Conservation (phyloP, 2,888 invertebrate genomes). For the Resseliella maxima region DNA sequence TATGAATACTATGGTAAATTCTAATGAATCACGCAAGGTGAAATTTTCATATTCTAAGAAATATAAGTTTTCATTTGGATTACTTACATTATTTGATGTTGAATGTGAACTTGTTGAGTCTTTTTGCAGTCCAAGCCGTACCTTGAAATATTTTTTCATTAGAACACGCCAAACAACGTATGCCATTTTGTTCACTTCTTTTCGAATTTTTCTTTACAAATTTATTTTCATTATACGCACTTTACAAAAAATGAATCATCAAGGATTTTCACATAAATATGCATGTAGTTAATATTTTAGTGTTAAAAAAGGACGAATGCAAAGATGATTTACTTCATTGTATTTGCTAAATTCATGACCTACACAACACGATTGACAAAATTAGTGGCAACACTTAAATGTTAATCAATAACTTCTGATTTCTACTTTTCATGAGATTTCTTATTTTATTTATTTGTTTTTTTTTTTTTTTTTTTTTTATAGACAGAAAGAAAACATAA, state of each 20-base stretch:
- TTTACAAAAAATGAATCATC: background rate
- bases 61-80: background rate
- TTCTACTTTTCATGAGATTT: background rate
- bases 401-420: constrained; percentile 21
- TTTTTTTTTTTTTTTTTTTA: background rate
- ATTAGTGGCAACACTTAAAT: constrained; percentile 15
- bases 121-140: constrained; percentile 55
- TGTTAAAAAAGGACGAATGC: background rate
- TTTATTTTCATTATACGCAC: background rate
- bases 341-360: constrained; percentile 22
- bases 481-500: background rate
- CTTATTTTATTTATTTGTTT: background rate
- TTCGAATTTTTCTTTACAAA: background rate
- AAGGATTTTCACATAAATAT: background rate
- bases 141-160: constrained; percentile 63
- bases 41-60: background rate
- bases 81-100: constrained; percentile 3
- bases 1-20: background rate
- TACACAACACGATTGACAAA: background rate
- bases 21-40: background rate
- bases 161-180: constrained; percentile 66
- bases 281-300: background rate
- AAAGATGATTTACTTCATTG: background rate
- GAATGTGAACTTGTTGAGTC: background rate
- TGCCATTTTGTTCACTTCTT: constrained; percentile 62